Conservation (phyloP, 2,797 vertebrate species). For the Cetoscarus ocellatus region DNA sequence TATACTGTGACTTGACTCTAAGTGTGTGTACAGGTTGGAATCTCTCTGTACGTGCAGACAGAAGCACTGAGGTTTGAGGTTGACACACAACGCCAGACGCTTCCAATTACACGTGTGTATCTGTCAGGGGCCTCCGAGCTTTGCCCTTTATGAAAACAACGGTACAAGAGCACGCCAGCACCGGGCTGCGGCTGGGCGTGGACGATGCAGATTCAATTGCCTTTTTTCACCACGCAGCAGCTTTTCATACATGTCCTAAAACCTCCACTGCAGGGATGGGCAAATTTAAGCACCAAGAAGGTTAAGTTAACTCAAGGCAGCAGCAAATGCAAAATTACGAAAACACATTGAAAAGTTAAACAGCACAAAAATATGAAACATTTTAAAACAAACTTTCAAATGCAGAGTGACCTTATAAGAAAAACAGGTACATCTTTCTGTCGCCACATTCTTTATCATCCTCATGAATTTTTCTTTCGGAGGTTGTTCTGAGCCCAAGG, state of each 20-base stretch:
- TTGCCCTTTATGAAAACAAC: slow-evolving; percentile 59
- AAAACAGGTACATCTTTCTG: too few relatives aligned
- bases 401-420: too few relatives aligned
- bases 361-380: too few relatives aligned
- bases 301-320: too few relatives aligned
- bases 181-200: slow-evolving; percentile 29
- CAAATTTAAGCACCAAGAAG: too few relatives aligned
- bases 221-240: neutral
- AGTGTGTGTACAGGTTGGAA: slow-evolving; percentile 73
- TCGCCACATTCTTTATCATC: too few relatives aligned
- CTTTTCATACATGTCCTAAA: neutral
- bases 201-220: neutral
- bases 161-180: slow-evolving; percentile 35
- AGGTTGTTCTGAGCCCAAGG: too few relatives aligned
- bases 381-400: too few relatives aligned
- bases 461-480: too few relatives aligned
- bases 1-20: slow-evolving; percentile 72
- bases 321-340: too few relatives aligned
- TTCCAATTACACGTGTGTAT: slow-evolving; percentile 76
- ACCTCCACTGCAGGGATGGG: neutral
- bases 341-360: too few relatives aligned
- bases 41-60: slow-evolving; percentile 78
- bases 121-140: slow-evolving; percentile 54
- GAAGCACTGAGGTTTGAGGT: slow-evolving; percentile 68
- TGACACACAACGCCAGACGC: slow-evolving; percentile 76